A percentile compares a stretch with the other conserved stretches of the same genome.
Evolutionary conservation across 2,113 vertebrate genomes (phyloP).

Genomic region (Bos javanicus): DNA sequence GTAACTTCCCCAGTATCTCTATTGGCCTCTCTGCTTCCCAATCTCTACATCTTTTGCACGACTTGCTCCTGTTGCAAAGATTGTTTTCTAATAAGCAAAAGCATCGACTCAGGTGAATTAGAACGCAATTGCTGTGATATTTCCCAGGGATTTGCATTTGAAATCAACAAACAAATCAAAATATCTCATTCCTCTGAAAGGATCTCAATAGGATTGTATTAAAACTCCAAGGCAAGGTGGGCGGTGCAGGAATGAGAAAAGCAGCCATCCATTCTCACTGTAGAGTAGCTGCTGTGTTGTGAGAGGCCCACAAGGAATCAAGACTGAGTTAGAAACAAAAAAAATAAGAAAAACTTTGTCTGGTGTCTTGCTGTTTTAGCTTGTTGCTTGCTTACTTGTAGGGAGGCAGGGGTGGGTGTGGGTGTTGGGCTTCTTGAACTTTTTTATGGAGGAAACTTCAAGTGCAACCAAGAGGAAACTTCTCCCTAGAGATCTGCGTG

Average conservation of each 20-base stretch:
- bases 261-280: background rate
- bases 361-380: background rate
- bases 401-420: background rate
- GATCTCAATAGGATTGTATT: background rate
- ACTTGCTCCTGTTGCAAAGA: background rate
- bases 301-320: background rate
- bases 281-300: background rate
- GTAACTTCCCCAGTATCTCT: background rate
- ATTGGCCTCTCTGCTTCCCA: background rate
- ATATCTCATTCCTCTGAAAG: background rate
- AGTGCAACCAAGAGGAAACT: background rate
- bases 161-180: constrained; percentile 60
- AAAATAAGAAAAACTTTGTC: background rate
- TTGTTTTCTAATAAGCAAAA: constrained; percentile 46
- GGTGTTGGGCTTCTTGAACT: background rate
- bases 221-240: background rate
- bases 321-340: background rate
- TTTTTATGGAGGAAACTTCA: background rate
- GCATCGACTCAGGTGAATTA: background rate
- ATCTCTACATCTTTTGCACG: background rate
- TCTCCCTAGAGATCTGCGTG: background rate
- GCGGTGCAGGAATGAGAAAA: background rate
- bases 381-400: background rate
- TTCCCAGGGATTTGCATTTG: constrained; percentile 47
- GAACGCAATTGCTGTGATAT: constrained; percentile 8